Base-by-base conservation (phyloP, 2,888 invertebrate species). In the Aplocera efformata region DNA sequence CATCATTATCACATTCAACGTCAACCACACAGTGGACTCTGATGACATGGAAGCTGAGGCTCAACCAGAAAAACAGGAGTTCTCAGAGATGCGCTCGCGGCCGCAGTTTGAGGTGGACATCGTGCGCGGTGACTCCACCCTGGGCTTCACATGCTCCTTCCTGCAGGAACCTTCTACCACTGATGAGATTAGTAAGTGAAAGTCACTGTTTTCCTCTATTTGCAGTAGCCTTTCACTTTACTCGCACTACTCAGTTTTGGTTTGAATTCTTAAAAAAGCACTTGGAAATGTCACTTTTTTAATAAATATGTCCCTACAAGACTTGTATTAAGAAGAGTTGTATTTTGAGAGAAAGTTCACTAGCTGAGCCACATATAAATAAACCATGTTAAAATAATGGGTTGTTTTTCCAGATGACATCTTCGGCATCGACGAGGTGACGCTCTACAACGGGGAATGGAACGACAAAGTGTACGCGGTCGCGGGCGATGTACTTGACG, bases 401-500 rank as follows among this genome's bases (percentile, higher is more conserved):
- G 29, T 28, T 10, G 6, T 24, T 3, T 21, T 90, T 89, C 7
- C 72, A 96, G 95, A 93, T 89, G 98, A 98, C 67, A 89, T 96
- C 7, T 98, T 97, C 70, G 94, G 96, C 32, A 98, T 99, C 58
- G 97, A 98, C 67, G 98, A 99, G 85, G 90, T 99, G 46, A 94
- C 96, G 3, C 90, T 98, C 46, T 96, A 92, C 73, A 92, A 95
- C 54, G 97, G 97, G 9, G 95, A 96, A 60, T 95, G 94, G 91
- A 93, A 92, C 45, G 96, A 97, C 50, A 94, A 94, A 64, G 92
- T 94, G 7, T 96, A 97, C 63, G 93, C 96, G 2, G 97, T 98
- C 5, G 94, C 96, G 42, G 98, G 98, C 30, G 97, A 97, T 72
- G 96, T 98, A 45, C 91, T 99, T 37, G 99, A 99, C 83, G 98